Base-by-base conservation (phyloP, 1,140 invertebrate genomes). In the Sogatella furcifera region DNA sequence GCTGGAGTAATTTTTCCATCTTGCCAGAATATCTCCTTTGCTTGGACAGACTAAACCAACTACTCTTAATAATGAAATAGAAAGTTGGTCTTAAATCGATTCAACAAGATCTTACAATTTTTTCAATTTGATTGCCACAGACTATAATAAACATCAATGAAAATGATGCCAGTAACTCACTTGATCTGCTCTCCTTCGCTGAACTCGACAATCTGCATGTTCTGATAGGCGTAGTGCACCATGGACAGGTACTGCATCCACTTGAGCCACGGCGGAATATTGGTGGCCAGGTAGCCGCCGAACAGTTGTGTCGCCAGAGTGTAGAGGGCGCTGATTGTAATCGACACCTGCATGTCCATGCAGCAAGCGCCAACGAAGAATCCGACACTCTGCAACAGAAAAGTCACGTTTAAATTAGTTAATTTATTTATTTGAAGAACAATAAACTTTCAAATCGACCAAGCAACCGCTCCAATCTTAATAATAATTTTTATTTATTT, bases 171-270 rank as follows among this genome's bases (percentile, higher is more conserved):
- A 34, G 11, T 10, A 58, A 78, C 79, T 81, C 78, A 90, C 86
- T 70, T 70, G 53, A 90, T 82, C 42, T 81, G 79, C 52, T 80
- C 74, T 65, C 86, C 88, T 70, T 85, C 80, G 60, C 80, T 79
- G 69, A 91, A 91, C 70, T 92, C 89, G 10, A 91, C 77, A 62
- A 89, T 86, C 73, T 91, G 86, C 86, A 91, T 89, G 70, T 89
- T 90, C 70, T 90, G 85, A 71, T 87, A 92, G 53, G 88, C 88
- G 72, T 90, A 92, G 70, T 91, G 85, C 14, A 91, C 84, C 81
- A 92, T 85, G 41, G 82, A 84, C 52, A 85, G 77, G 68, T 90
- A 90, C 61, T 84, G 81, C 66, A 88, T 80, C 88, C 88, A 90
- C 61, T 83, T 81, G n/a, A 92, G 70, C 82, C 86, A 89, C 46